Evolutionary conservation across 1,140 invertebrate species (phyloP), one percentile per base, ranked within the genome.

Genomic region (Lepidurus arcticus): DNA sequence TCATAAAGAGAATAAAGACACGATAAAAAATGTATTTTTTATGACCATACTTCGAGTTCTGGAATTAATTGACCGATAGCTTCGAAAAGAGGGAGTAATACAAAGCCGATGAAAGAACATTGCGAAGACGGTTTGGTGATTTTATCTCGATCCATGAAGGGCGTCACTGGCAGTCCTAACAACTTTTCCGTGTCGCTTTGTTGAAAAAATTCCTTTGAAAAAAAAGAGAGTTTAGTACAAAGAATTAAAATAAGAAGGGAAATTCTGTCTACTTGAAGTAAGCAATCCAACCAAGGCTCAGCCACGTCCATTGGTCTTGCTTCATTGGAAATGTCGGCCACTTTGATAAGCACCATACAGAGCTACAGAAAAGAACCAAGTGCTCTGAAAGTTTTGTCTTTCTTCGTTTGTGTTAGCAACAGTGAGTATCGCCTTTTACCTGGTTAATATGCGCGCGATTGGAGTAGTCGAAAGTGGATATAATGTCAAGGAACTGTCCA

Each of bases 101-200:
- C 93, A 81, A 93, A 88, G 24, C 93, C 92, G 81, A 95, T 95
- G 85, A 95, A 95, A 77, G 92, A 91, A 83, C 92, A 92, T 84
- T 95, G 93, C 0, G 93, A 93, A 42, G 92, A 92, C 5, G 92
- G 91, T 85, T 94, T 94, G 53, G 92, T 94, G 13, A 95, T 92
- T 86, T 94, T 94, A 79, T 94, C 92, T n/a, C 93, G 88, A 83
- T 95, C 93, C 93, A 95, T 95, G 83, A 94, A 95, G 0, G 93
- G 93, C 8, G 93, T 93, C 1, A 94, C 92, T 1, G 93, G 93
- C 78, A 95, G 86, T 9, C 93, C 93, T 84, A 94, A 92, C 65
- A 92, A 86, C 83, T 94, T 94, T 83, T 95, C 93, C 8, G 91
- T 89, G 80, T 94, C 93, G 83, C 92, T 93, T 86, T 94, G 92